Evolutionary conservation across 2,797 vertebrate genomes (phyloP).

Genomic region (Tokudaia muenninki): DNA sequence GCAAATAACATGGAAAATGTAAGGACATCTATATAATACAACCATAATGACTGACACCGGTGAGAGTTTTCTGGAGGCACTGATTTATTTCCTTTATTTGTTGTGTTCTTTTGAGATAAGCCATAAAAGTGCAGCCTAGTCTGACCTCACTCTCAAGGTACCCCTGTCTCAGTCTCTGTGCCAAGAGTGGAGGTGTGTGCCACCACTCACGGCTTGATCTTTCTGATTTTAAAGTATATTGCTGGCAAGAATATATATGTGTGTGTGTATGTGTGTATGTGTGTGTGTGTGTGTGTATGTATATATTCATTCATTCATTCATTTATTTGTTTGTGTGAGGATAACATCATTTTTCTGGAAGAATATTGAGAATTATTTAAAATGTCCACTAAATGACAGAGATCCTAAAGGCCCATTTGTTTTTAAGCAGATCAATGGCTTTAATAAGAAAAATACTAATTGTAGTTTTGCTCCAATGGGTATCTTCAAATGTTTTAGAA

Average conservation of each 20-base stretch:
- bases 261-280: no score
- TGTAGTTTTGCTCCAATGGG: constrained; percentile 26
- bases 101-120: not conserved
- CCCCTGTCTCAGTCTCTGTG: not conserved
- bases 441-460: constrained; percentile 50
- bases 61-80: not conserved
- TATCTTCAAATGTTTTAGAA: constrained; percentile 75
- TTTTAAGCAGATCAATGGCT: constrained; percentile 49
- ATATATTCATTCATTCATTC: no score
- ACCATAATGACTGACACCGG: not conserved
- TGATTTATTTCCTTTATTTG: not conserved
- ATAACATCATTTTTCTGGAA: not conserved
- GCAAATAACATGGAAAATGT: constrained; percentile 21
- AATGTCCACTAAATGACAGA: constrained; percentile 12
- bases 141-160: not conserved
- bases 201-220: not conserved
- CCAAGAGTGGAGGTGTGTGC: not conserved
- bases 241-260: not conserved
- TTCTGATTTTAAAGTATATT: constrained; percentile 29
- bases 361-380: constrained; percentile 50
- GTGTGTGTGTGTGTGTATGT: no score
- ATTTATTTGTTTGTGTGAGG: not conserved
- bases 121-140: not conserved
- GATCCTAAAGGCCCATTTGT: constrained; percentile 42
- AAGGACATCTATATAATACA: constrained; percentile 16